A percentile compares a stretch with the other conserved stretches of the same genome.
Evolutionary conservation across 2,888 invertebrate genomes (phyloP).

Genomic region (Macrosiphum euphorbiae): DNA sequence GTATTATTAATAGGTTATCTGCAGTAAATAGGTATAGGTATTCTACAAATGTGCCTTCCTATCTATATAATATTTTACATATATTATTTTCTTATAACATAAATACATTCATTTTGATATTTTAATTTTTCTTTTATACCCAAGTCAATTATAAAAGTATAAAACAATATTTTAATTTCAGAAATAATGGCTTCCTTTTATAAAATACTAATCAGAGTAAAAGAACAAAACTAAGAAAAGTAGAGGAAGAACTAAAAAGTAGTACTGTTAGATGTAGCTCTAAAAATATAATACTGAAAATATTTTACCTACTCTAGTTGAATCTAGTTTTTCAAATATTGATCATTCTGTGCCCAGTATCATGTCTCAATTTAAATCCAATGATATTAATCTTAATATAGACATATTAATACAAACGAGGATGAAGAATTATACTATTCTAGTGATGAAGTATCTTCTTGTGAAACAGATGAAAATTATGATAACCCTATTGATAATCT

Average conservation of each 20-base stretch:
- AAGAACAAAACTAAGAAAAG: neutral
- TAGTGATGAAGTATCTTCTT: neutral
- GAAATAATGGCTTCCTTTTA: neutral
- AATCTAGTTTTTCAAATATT: neutral
- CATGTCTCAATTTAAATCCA: neutral
- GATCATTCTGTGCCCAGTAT: neutral
- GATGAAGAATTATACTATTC: neutral
- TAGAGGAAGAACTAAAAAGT: neutral
- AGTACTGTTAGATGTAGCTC: neutral
- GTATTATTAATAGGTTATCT: no score
- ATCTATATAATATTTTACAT: no score
- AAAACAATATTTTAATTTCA: neutral
- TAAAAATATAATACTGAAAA: neutral
- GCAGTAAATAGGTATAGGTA: no score
- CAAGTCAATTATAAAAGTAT: neutral
- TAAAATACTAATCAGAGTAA: neutral
- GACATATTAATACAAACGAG: neutral
- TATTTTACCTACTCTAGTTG: neutral
- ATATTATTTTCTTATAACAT: neutral
- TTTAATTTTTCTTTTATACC: neutral
- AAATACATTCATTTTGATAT: neutral
- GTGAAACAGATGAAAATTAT: neutral
- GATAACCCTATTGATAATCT: no score
- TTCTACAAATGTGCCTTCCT: no score
- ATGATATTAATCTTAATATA: neutral